Conservation (phyloP, 2,888 invertebrate species). For the Rhagium mordax region DNA sequence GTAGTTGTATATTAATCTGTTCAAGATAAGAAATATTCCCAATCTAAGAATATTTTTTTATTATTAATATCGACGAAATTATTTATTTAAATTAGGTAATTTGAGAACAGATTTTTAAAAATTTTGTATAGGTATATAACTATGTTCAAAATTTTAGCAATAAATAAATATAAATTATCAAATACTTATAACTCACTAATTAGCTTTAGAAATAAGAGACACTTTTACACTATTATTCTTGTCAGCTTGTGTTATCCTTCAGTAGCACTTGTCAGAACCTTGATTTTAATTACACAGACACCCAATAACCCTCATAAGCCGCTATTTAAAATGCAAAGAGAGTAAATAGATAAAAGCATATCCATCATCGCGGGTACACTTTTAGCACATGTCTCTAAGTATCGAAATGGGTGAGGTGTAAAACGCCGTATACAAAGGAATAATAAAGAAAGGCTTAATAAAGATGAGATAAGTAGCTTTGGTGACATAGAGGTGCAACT, state of each 20-base stretch:
- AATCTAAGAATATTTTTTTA: too few relatives aligned
- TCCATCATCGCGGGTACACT: conserved; percentile 18
- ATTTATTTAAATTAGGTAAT: too few relatives aligned
- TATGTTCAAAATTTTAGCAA: too few relatives aligned
- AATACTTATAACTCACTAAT: background rate
- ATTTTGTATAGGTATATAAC: too few relatives aligned
- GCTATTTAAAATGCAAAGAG: conserved; percentile 26
- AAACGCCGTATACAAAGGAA: conserved; percentile 48
- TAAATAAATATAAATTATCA: background rate
- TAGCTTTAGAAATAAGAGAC: background rate
- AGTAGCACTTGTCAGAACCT: conserved; percentile 13
- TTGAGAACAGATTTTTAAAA: too few relatives aligned
- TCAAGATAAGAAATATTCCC: too few relatives aligned
- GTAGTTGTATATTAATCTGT: too few relatives aligned
- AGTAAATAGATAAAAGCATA: background rate
- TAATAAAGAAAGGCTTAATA: conserved; percentile 45
- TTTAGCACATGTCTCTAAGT: conserved; percentile 14
- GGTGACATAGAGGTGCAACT: conserved; percentile 47
- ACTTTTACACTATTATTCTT: background rate
- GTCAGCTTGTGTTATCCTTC: background rate
- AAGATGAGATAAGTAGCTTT: conserved; percentile 53
- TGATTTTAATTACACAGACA: conserved; percentile 9
- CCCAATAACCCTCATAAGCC: conserved; percentile 22
- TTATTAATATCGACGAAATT: too few relatives aligned
- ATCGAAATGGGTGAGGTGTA: conserved; percentile 37